phyloP scores from a whole-genome alignment of 2,888 invertebrate species.

The Conops quadrifasciatus region DNA sequence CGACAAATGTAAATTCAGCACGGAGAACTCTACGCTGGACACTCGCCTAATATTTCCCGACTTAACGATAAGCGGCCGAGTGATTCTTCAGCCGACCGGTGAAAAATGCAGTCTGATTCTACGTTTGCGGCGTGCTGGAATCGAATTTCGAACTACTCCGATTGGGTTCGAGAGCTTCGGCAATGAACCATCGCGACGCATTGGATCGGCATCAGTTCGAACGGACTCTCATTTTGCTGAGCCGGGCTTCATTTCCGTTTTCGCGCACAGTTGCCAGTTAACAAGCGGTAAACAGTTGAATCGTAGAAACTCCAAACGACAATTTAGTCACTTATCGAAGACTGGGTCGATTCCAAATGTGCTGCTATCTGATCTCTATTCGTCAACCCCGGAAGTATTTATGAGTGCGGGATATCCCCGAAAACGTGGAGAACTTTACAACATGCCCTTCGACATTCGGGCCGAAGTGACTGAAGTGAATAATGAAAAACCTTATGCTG shows the following conservation, averaged over 20 bases:
- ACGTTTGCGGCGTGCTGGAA: constrained; percentile 78
- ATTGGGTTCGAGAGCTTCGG: constrained; percentile 49
- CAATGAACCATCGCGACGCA: constrained; percentile 56
- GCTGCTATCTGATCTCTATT: constrained; percentile 42
- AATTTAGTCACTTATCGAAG: constrained; percentile 51
- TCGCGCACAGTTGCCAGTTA: constrained; percentile 83
- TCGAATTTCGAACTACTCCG: constrained; percentile 80
- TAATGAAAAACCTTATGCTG: constrained; percentile 34
- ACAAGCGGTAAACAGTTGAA: constrained; percentile 55
- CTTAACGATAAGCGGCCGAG: constrained; percentile 79
- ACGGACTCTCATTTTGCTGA: constrained; percentile 86
- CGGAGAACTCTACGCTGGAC: constrained; percentile 76
- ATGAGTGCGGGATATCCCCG: constrained; percentile 44
- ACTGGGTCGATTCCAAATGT: constrained; percentile 14
- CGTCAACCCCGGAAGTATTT: constrained; percentile 53
- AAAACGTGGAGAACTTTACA: constrained; percentile 47
- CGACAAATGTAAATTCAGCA: constrained; percentile 80
- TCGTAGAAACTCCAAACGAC: constrained; percentile 62
- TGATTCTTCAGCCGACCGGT: constrained; percentile 69
- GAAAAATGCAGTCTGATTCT: constrained; percentile 81
- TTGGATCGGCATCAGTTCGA: constrained; percentile 65
- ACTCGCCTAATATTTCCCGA: constrained; percentile 82
- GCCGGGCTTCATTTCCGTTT: constrained; percentile 85
- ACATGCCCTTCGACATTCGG: constrained; percentile 58
- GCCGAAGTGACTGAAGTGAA: constrained; percentile 43